Conservation (phyloP, 2,797 vertebrate species). For the Chelon auratus region DNA sequence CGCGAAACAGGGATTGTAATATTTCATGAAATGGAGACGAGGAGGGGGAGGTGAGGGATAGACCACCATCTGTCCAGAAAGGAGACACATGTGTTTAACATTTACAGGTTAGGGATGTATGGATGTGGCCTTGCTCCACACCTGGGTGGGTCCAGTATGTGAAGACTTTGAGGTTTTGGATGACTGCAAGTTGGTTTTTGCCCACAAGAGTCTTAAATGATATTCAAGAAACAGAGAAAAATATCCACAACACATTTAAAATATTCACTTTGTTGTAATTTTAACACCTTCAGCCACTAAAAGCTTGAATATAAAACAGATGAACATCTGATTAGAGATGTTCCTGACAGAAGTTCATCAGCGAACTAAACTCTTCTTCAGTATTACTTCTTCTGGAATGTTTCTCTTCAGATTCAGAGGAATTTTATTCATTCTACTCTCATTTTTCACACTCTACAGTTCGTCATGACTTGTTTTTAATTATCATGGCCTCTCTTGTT, state of each 20-base stretch:
- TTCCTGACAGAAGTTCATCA: too few species aligned
- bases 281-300: too few species aligned
- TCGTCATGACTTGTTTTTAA: constrained; percentile 27
- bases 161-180: constrained; percentile 1
- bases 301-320: too few species aligned
- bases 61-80: constrained; percentile 15
- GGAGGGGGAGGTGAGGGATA: constrained; percentile 12
- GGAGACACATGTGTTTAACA: constrained; percentile 53
- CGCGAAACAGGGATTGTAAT: constrained; percentile 15
- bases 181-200: not conserved
- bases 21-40: constrained; percentile 45
- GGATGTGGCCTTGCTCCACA: constrained; percentile 29
- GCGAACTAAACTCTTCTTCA: too few species aligned
- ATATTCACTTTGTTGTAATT: too few species aligned
- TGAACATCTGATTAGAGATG: too few species aligned
- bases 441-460: constrained; percentile 6
- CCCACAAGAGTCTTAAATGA: not conserved
- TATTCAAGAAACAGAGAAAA: not conserved
- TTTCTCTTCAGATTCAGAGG: not conserved
- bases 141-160: constrained; percentile 26
- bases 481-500: constrained; percentile 37
- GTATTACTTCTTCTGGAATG: not conserved
- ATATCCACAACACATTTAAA: too few species aligned
- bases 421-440: constrained; percentile 9
- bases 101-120: constrained; percentile 45